Evolutionary conservation across 2,888 invertebrate species (phyloP), one percentile per base, ranked within the genome.

Genomic region (Cerastis leucographa): DNA sequence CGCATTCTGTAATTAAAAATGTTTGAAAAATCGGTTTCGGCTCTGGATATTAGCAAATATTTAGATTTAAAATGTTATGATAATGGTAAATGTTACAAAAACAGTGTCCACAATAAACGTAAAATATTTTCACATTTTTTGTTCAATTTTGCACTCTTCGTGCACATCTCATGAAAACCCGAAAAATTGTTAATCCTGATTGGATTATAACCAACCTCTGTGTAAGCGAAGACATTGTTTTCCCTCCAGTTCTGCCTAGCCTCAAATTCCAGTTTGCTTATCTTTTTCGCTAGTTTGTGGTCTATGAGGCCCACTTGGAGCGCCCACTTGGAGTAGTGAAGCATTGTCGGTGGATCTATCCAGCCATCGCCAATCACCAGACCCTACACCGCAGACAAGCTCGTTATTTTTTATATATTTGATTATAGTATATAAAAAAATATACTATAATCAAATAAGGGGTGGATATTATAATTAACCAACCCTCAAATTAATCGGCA

Each of bases 261-360:
- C 5, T 72, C 42, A 19, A 35, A 72, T 72, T 73, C 73, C 42
- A 73, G 44, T 44, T 73, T 54, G n/a, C n/a, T n/a, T 8, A 73
- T 25, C 35, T 46, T 8, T 42, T 68, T 78, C 14, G 85, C 85
- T 68, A 78, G 67, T 25, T 78, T 76, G 40, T 71, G 80, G 44
- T 83, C 85, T 22, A 85, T 9, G 12, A 86, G 69, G 2, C 86
- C 86, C 7, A 76, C n/a, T 82, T 86, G 84, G 14, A 82, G 67
- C 6, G 69, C 82, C 61, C 74, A 82, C 11, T 85, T 69, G 11
- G 85, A 7, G 22, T 19, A 49, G 42, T 75, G 35, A n/a, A 51
- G 78, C 49, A 78, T 25, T 35, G 68, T 67, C 19, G 75, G 75
- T 17, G 75, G 75, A 17, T 78, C 74, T 44, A 66, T 75, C 75